These are phyloP conservation scores for Cichlasoma orientale DNA, from an alignment of 2,797 vertebrate species.

Conservation along the genomic window DNA sequence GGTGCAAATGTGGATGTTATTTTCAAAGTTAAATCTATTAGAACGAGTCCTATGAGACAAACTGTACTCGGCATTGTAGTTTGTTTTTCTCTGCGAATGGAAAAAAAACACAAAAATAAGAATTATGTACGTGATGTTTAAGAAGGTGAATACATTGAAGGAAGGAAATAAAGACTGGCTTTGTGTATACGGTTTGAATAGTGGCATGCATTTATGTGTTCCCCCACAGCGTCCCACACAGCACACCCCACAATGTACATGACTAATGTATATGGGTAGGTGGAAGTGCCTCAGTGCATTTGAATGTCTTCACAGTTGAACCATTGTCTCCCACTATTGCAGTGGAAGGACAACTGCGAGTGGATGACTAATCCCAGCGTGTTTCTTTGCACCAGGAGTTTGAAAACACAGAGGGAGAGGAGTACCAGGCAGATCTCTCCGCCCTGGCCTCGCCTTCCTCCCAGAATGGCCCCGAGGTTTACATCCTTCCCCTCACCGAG, in stretches of 20 bases:
- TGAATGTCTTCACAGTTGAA: slow-evolving; percentile 59
- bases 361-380: slow-evolving; percentile 69
- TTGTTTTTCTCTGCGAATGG: background rate
- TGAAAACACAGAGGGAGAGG: slow-evolving; percentile 93
- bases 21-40: background rate
- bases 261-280: slow-evolving; percentile 58
- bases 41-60: background rate
- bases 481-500: slow-evolving; percentile 95
- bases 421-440: slow-evolving; percentile 87
- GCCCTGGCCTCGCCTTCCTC: slow-evolving; percentile 87
- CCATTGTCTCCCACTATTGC: slow-evolving; percentile 63
- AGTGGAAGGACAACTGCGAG: slow-evolving; percentile 29
- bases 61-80: background rate
- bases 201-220: slow-evolving; percentile 29
- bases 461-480: slow-evolving; percentile 92
- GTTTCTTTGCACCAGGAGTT: slow-evolving; percentile 87
- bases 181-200: slow-evolving; percentile 47
- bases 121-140: background rate
- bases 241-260: slow-evolving; percentile 51
- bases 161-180: slow-evolving; percentile 23
- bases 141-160: background rate
- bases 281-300: slow-evolving; percentile 55
- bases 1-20: background rate
- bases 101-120: background rate
- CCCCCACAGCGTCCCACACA: slow-evolving; percentile 39